Evolutionary conservation across 2,113 vertebrate genomes (phyloP).

Genomic region (Istiophorus platypterus): DNA sequence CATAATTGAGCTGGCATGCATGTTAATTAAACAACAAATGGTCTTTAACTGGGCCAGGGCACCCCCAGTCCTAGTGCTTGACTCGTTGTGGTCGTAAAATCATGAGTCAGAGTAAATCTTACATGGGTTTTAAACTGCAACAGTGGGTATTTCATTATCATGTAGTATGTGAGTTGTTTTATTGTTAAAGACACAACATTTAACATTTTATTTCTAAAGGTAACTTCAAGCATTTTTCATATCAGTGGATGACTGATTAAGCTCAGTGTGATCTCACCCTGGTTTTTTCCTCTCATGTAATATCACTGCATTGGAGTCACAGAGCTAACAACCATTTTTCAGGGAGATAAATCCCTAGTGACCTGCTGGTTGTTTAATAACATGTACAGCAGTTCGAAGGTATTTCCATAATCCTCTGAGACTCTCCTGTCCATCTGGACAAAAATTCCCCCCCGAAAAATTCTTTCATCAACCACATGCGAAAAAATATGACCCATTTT

Average conservation of each 20-base stretch:
- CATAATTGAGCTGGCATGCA: constrained; percentile 74
- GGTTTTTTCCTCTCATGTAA: constrained; percentile 1
- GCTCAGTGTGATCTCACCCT: neutral
- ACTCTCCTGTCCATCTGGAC: neutral
- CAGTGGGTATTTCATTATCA: neutral
- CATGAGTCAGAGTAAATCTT: neutral
- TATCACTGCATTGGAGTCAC: neutral
- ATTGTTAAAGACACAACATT: neutral
- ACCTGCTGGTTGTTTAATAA: neutral
- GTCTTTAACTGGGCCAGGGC: constrained; percentile 61
- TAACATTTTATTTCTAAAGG: neutral
- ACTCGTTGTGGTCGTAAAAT: neutral
- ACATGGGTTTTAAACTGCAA: constrained; percentile 1
- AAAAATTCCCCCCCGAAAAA: too few species aligned
- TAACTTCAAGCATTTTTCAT: neutral
- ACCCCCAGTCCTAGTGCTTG: constrained; percentile 62
- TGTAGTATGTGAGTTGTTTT: neutral
- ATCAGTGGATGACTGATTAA: neutral
- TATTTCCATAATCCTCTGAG: constrained; percentile 2
- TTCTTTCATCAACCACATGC: neutral
- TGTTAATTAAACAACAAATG: constrained; percentile 72
- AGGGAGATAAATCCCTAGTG: neutral
- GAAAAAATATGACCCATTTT: neutral
- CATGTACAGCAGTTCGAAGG: neutral
- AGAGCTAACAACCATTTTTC: neutral